Conservation (phyloP, 2,113 vertebrate genomes). For the Rhodinocichla rosea region DNA sequence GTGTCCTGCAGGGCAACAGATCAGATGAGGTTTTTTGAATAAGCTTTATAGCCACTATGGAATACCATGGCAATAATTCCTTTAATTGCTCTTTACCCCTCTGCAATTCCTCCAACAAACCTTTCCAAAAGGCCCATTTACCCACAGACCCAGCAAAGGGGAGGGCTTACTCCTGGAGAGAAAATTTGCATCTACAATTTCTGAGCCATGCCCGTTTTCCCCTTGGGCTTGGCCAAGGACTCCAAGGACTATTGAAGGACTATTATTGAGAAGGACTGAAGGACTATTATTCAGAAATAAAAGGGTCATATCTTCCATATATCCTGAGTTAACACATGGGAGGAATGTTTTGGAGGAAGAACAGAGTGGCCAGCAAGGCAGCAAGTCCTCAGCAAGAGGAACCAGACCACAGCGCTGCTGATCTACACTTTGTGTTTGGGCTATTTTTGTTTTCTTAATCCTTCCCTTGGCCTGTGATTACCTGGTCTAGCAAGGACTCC, state of each 20-base stretch:
- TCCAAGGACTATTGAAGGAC: no score
- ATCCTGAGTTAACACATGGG: not conserved
- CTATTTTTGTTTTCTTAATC: not conserved
- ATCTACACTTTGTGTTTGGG: accelerated
- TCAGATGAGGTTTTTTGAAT: not conserved
- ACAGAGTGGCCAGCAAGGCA: not conserved
- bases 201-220: not conserved
- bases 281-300: not conserved
- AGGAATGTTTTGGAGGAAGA: not conserved
- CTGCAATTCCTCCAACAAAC: not conserved
- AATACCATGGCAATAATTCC: not conserved
- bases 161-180: not conserved
- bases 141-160: not conserved
- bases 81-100: not conserved
- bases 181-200: not conserved
- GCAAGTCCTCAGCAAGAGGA: not conserved
- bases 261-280: not conserved
- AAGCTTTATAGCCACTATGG: not conserved
- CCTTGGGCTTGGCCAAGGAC: not conserved
- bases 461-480: conserved; percentile 40
- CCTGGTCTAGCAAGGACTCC: conserved; percentile 91
- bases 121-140: not conserved
- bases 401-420: not conserved
- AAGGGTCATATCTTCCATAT: not conserved
- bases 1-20: not conserved